Conservation (phyloP, 2,797 vertebrate genomes). For the Eupleurogrammus muticus region DNA sequence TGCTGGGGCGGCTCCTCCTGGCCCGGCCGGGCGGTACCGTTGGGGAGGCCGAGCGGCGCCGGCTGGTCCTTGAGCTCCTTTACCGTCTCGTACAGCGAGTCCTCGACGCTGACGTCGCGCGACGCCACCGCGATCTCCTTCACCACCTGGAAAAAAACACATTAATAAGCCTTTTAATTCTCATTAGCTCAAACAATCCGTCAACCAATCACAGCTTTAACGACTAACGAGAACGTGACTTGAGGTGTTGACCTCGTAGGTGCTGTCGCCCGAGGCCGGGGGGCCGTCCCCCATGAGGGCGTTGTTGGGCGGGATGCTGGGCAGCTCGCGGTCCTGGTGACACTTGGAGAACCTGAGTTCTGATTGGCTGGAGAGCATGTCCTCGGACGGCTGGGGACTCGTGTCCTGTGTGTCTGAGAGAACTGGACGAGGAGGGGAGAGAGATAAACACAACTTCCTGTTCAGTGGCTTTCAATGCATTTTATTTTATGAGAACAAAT, state of each 20-base stretch:
- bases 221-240: too few relatives aligned
- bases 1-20: constrained; percentile 45
- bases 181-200: constrained; percentile 4
- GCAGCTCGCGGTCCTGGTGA: constrained; percentile 94
- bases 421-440: constrained; percentile 76
- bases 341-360: constrained; percentile 93
- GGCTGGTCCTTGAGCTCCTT: constrained; percentile 91
- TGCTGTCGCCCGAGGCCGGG: constrained; percentile 77
- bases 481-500: background rate
- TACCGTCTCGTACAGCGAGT: constrained; percentile 96
- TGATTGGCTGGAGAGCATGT: constrained; percentile 91
- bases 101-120: constrained; percentile 93
- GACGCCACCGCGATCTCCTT: constrained; percentile 87
- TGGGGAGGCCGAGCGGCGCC: constrained; percentile 52
- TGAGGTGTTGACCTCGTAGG: constrained; percentile 79
- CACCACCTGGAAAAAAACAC: constrained; percentile 75
- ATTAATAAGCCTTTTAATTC: too few relatives aligned
- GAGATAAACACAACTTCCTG: background rate
- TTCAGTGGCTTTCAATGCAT: background rate
- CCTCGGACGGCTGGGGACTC: constrained; percentile 93
- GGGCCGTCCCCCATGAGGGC: constrained; percentile 75
- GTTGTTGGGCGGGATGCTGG: constrained; percentile 92
- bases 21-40: constrained; percentile 67
- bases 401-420: constrained; percentile 92
- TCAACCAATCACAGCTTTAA: constrained; percentile 26